A percentile compares a stretch with the other conserved stretches of the same genome.
These are phyloP conservation scores for Perizoma flavofasciatum DNA, from an alignment of 2,888 invertebrate species.

Conservation along the genomic window DNA sequence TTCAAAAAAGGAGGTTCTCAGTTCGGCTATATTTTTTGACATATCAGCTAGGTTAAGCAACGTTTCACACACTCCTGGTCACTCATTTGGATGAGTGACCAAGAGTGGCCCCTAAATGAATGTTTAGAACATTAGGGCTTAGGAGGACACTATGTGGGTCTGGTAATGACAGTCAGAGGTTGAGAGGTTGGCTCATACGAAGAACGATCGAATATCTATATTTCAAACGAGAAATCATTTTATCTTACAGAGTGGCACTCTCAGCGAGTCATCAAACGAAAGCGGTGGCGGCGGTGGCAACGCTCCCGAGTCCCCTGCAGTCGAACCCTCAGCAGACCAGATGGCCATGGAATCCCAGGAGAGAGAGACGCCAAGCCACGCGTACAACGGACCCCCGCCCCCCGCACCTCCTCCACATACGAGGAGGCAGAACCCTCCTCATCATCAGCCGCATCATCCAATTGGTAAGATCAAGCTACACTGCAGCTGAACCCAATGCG, in stretches of 20 bases:
- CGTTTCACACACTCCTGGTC: too few relatives aligned
- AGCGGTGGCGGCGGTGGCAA: slow-evolving; percentile 83
- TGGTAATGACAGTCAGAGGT: too few relatives aligned
- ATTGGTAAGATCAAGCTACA: slow-evolving; percentile 55
- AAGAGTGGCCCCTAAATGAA: too few relatives aligned
- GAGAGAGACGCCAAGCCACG: slow-evolving; percentile 82
- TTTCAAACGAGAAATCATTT: slow-evolving; percentile 11
- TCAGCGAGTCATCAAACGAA: slow-evolving; percentile 74
- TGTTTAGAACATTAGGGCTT: too few relatives aligned
- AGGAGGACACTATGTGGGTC: too few relatives aligned
- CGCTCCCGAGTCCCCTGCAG: slow-evolving; percentile 71
- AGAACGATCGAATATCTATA: too few relatives aligned
- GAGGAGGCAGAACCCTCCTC: slow-evolving; percentile 88
- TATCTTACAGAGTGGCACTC: slow-evolving; percentile 69
- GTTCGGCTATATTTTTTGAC: too few relatives aligned
- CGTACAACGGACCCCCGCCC: slow-evolving; percentile 80
- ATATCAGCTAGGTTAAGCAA: too few relatives aligned
- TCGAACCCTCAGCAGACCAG: slow-evolving; percentile 86
- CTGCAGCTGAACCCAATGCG: too few relatives aligned
- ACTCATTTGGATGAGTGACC: too few relatives aligned
- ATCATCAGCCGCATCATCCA: slow-evolving; percentile 84
- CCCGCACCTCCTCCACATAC: slow-evolving; percentile 88
- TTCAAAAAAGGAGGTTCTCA: too few relatives aligned
- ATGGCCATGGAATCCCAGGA: slow-evolving; percentile 89
- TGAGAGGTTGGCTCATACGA: too few relatives aligned